Base-by-base conservation (phyloP, 2,113 vertebrate species). In the Xiphophorus maculatus region DNA sequence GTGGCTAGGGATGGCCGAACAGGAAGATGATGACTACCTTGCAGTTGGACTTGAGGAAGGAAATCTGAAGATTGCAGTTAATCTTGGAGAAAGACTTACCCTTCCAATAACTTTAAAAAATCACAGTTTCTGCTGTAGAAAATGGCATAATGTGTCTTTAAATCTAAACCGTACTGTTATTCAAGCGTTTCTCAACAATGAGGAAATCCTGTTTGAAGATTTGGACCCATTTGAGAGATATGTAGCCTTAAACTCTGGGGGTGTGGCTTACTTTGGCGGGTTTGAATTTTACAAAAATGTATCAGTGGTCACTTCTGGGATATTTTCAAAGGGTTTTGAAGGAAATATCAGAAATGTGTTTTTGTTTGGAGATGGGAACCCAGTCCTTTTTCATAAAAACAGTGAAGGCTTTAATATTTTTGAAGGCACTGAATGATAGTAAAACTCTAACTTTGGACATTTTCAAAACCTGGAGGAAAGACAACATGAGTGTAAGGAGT, bases 1-100 rank as follows among this genome's bases (percentile, higher is more conserved):
- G 76, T 97, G 96, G 96, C 91, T 96, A 93, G 96, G 96, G 13
- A 94, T 88, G 77, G 94, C 92, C 7, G 92, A 95, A 69, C 89
- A 95, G 1, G 95, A 96, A 83, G 95, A 95, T 9, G 93, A 96
- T 5, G 95, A 97, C 77, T 96, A 96, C 85, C 94, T 97, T 60
- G 94, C 94, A 5, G 86, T 95, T 4, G 97, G 96, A 17, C 89
- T 97, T 25, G 80, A 93, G 66, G 84, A 87, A 2, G 91, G 94
- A 17, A 83, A 81, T 33, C 85, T 97, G n/a, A 97, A 95, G 90
- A 74, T 96, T 27, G 93, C 91, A 0, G 86, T 96, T n/a, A 97
- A 96, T 62, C 94, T 97, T 3, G 96, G 96, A 37, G 95, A 96
- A 84, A 94, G 87, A 72, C 80, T 95, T 4, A 85, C 93, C 5